These are phyloP conservation scores for Bruchidius siliquastri DNA, from an alignment of 2,888 invertebrate genomes.

Conservation along the genomic window DNA sequence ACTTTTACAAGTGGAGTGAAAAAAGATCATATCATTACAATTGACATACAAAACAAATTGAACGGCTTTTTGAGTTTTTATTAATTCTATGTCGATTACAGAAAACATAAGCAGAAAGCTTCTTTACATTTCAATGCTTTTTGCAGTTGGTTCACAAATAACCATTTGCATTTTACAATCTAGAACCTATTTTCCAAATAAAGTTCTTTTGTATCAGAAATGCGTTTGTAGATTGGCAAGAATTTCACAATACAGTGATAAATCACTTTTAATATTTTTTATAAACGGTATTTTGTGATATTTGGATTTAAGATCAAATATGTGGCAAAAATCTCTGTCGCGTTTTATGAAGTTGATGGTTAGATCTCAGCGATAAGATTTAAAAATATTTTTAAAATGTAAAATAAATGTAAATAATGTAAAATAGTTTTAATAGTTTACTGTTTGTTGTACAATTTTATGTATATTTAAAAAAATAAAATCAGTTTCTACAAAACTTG, in stretches of 20 bases:
- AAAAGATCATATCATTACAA: too few species aligned
- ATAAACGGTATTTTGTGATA: background rate
- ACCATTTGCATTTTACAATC: too few species aligned
- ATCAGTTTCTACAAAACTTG: background rate
- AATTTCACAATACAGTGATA: background rate
- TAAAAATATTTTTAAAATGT: conserved; percentile 13
- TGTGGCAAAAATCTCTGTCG: background rate
- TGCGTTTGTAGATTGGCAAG: background rate
- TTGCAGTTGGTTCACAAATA: too few species aligned
- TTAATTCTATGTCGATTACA: too few species aligned
- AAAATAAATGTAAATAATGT: conserved; percentile 16
- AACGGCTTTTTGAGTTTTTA: too few species aligned
- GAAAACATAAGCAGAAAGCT: too few species aligned
- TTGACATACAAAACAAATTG: too few species aligned
- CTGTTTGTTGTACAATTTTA: background rate
- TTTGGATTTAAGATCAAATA: background rate
- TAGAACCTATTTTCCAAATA: too few species aligned
- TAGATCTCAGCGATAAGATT: conserved; percentile 14
- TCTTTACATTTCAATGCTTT: too few species aligned
- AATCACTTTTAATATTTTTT: conserved; percentile 5
- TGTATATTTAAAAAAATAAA: conserved; percentile 1
- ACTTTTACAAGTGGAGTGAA: too few species aligned
- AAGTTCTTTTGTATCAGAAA: too few species aligned
- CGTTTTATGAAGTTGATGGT: background rate
- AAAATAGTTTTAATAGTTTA: conserved; percentile 2